Base-by-base conservation (phyloP, 2,113 vertebrate genomes). In the Butastur rufipennis region DNA sequence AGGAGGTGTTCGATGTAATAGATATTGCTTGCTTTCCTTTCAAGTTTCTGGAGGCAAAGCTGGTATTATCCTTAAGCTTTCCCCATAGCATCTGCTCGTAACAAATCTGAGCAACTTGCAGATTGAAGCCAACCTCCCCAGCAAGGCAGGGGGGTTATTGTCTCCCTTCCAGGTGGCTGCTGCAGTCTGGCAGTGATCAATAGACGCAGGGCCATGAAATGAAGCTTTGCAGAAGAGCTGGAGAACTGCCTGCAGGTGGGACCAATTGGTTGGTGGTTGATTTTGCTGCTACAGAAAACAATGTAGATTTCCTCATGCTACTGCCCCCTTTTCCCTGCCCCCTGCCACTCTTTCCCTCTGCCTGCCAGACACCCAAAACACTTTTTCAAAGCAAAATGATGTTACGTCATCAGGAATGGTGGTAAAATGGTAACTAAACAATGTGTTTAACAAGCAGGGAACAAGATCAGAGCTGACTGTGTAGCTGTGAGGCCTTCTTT, bases 311-410 rank as follows among this genome's bases (percentile, higher is more conserved):
- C 63, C n/a, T 77, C 2, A 0, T n/a, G 23, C 65, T 66, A n/a
- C 22, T 90, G 26, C 7, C 12, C 2, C 3, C 23, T 36, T 36
- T 50, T 20, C 22, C 20, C 42, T 58, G 21, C 9, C 23, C 13
- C 22, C 5, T 2, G 2, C 48, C 0, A 0, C 27, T 82, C 50
- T 29, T 50, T 65, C 36, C 67, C 6, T 31, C 42, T 63, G 45
- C 20, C 34, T 66, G 8, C 9, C 2, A 1, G 50, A 81, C 62
- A 82, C 63, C 4, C 67, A 88, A 52, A 97, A 93, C 63, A 74
- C 61, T 92, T 96, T 89, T 90, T 86, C 45, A 89, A 96, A 85
- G 36, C 50, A 79, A 94, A 94, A 75, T 31, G 16, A 71, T 78
- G 43, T 19, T 95, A 68, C 56, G 20, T 22, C 50, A 81, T 52